Evolutionary conservation across 2,113 vertebrate species (phyloP).

Genomic region (Neopipo cinnamomea): DNA sequence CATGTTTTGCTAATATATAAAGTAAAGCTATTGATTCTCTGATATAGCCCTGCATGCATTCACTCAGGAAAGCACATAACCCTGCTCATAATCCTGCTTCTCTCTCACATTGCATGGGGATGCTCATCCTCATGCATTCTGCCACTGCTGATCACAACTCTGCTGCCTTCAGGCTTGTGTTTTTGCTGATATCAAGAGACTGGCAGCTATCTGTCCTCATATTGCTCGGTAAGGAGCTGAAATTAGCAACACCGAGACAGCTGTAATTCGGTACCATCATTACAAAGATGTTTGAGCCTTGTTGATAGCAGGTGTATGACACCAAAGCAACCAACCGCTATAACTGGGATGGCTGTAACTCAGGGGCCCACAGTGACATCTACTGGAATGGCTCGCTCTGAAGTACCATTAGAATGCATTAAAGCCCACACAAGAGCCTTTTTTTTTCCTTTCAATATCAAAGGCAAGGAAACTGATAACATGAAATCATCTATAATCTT

Average conservation of each 20-base stretch:
- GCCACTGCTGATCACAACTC: neutral
- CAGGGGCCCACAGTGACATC: slow-evolving; percentile 72
- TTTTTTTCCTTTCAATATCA: neutral
- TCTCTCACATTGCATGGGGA: neutral
- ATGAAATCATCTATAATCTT: neutral
- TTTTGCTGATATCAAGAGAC: neutral
- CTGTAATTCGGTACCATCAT: slow-evolving; percentile 33
- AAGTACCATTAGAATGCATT: neutral
- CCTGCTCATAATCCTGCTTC: neutral
- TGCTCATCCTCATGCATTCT: neutral
- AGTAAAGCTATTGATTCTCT: neutral
- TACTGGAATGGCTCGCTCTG: slow-evolving; percentile 41
- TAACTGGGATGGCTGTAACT: neutral
- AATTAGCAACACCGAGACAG: slow-evolving; percentile 38
- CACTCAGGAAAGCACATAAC: neutral
- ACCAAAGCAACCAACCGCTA: neutral
- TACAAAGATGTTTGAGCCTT: slow-evolving; percentile 8
- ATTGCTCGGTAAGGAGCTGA: slow-evolving; percentile 13
- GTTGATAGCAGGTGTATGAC: neutral
- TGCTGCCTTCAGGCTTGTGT: neutral
- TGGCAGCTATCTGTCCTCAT: slow-evolving; percentile 37
- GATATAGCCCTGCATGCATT: neutral
- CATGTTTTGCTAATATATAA: neutral
- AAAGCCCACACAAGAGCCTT: neutral
- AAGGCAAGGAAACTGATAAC: neutral